These are phyloP conservation scores for Drosophila austrosaltans DNA, from an alignment of 2,888 invertebrate species.

Conservation along the genomic window DNA sequence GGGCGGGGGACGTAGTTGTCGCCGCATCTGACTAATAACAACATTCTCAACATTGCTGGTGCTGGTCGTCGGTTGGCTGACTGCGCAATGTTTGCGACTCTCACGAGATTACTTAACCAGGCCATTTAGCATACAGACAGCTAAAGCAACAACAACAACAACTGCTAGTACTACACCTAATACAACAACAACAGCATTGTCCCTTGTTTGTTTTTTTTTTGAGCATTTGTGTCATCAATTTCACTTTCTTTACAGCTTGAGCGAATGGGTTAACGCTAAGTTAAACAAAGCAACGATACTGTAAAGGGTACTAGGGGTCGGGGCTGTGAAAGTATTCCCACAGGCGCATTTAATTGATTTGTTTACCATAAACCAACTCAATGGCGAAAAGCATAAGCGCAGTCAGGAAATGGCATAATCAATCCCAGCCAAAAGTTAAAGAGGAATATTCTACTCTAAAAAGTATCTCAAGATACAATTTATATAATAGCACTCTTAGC, in stretches of 20 bases:
- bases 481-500: no score
- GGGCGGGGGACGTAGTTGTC: conserved; percentile 23
- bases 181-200: conserved; percentile 12
- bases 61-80: conserved; percentile 42
- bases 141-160: conserved; percentile 28
- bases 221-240: conserved; percentile 80
- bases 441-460: background rate
- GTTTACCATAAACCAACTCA: conserved; percentile 25
- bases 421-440: no score
- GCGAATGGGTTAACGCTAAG: conserved; percentile 45
- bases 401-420: background rate
- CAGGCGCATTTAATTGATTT: conserved; percentile 58
- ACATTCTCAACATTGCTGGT: conserved; percentile 57
- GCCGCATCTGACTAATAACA: conserved; percentile 58
- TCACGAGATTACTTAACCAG: conserved; percentile 77
- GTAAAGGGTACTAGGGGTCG: conserved; percentile 22
- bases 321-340: conserved; percentile 61
- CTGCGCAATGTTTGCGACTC: conserved; percentile 76
- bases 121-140: conserved; percentile 69
- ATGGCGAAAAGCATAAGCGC: conserved; percentile 8
- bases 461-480: no score
- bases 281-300: conserved; percentile 61
- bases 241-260: conserved; percentile 75
- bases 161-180: background rate
- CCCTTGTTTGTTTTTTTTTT: conserved; percentile 62